Percentiles rank a stretch among this genome's conserved stretches.
Conservation (phyloP, 2,888 invertebrate genomes). For the Nasonovia ribisnigri region DNA sequence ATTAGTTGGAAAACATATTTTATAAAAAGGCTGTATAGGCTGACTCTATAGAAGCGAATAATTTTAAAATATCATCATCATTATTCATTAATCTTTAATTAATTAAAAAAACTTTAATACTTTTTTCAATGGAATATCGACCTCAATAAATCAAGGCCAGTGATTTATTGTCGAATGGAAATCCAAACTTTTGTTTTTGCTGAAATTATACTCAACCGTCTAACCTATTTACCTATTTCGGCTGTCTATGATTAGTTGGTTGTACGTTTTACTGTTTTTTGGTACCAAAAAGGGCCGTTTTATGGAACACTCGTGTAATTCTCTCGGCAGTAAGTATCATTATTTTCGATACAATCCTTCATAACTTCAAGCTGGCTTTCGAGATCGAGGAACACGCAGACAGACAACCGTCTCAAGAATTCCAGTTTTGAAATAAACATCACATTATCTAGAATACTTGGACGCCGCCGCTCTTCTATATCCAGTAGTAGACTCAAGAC, state of each 20-base stretch:
- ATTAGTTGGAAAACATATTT: background rate
- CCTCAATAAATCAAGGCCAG: background rate
- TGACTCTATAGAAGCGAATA: background rate
- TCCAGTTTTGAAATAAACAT: too few species aligned
- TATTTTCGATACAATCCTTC: background rate
- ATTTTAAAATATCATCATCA: background rate
- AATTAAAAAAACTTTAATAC: background rate
- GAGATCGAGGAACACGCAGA: background rate
- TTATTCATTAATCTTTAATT: background rate
- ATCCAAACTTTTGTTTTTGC: background rate
- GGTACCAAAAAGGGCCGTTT: background rate
- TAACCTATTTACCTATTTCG: background rate
- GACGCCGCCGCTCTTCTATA: background rate
- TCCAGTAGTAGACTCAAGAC: background rate
- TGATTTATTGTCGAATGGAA: background rate
- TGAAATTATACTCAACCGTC: background rate
- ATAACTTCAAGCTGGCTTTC: background rate
- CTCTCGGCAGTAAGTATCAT: background rate
- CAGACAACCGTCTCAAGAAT: background rate
- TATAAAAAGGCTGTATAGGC: background rate
- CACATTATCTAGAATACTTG: fast-evolving
- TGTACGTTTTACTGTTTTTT: too few species aligned
- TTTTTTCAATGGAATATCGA: background rate
- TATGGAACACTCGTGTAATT: background rate
- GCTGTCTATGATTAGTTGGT: too few species aligned